These are phyloP conservation scores for Eumacrocentrus americanus DNA, from an alignment of 2,888 invertebrate genomes.

Conservation along the genomic window DNA sequence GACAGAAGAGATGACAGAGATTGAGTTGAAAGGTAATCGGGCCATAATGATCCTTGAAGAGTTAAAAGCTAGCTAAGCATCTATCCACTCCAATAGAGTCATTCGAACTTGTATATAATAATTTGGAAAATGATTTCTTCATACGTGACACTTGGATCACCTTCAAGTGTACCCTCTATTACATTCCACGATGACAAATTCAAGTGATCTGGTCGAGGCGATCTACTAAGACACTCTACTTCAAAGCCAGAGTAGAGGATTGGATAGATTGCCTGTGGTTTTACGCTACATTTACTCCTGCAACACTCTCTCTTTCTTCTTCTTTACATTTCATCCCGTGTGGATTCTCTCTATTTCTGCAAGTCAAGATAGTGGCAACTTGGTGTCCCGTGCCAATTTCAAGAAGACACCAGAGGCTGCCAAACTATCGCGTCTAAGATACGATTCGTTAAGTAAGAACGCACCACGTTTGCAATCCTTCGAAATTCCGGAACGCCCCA, in stretches of 20 bases:
- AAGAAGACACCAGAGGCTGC: conserved; percentile 42
- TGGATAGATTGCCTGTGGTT: conserved; percentile 37
- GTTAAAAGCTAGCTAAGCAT: too few species aligned
- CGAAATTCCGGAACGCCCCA: conserved; percentile 36
- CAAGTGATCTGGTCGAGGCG: neutral
- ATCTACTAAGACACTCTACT: conserved; percentile 3
- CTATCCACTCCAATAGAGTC: too few species aligned
- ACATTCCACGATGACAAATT: neutral
- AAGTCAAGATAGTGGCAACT: conserved; percentile 26
- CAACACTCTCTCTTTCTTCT: conserved; percentile 15
- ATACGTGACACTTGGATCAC: neutral
- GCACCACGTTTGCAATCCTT: conserved; percentile 35
- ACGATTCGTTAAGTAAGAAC: conserved; percentile 50
- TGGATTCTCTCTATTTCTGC: conserved; percentile 6
- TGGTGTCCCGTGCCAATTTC: conserved; percentile 48
- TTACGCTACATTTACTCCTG: conserved; percentile 35
- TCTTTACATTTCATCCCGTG: conserved; percentile 6
- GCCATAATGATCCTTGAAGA: neutral
- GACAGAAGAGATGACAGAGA: neutral
- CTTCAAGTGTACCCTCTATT: neutral
- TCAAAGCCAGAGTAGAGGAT: conserved; percentile 24
- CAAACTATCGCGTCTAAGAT: conserved; percentile 44
- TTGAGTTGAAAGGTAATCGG: neutral
- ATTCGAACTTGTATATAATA: neutral
- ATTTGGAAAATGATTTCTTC: neutral